These are phyloP conservation scores for Sebastes reedi DNA, from an alignment of 2,797 vertebrate genomes.

Conservation along the genomic window DNA sequence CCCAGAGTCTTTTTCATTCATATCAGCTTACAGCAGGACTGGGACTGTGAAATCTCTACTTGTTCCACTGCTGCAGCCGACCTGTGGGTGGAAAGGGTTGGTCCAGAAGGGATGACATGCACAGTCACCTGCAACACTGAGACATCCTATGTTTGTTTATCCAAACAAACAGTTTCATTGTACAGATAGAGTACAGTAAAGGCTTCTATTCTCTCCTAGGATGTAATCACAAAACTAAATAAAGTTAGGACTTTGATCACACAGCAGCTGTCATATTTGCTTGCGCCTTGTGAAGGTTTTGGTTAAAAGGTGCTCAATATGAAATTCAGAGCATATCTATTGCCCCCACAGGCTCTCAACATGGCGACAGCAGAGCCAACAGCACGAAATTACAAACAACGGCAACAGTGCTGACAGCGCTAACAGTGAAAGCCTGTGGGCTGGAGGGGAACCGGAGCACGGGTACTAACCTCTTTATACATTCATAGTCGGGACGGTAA, in stretches of 20 bases:
- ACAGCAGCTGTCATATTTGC: not conserved
- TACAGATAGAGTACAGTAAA: not conserved
- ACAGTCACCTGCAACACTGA: conserved; percentile 15
- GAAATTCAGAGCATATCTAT: not conserved
- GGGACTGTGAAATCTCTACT: conserved; percentile 57
- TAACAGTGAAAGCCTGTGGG: no score
- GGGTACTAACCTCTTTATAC: no score
- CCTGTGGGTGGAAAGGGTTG: conserved; percentile 10
- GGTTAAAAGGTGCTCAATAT: no score
- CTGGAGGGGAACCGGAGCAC: no score
- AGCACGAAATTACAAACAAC: no score
- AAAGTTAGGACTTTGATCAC: not conserved
- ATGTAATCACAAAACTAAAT: not conserved
- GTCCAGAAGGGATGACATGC: not conserved
- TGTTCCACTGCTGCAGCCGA: conserved; percentile 52
- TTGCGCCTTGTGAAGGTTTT: not conserved
- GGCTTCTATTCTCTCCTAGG: not conserved
- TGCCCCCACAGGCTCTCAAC: not conserved
- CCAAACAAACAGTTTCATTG: not conserved
- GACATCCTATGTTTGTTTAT: not conserved
- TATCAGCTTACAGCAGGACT: conserved; percentile 53
- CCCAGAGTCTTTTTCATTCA: conserved; percentile 37
- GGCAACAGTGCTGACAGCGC: no score
- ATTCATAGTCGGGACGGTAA: no score
- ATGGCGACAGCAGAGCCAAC: not conserved